A percentile compares a stretch with the other conserved stretches of the same genome.
phyloP scores from a whole-genome alignment of 2,113 vertebrate species.

The Progne subis region DNA sequence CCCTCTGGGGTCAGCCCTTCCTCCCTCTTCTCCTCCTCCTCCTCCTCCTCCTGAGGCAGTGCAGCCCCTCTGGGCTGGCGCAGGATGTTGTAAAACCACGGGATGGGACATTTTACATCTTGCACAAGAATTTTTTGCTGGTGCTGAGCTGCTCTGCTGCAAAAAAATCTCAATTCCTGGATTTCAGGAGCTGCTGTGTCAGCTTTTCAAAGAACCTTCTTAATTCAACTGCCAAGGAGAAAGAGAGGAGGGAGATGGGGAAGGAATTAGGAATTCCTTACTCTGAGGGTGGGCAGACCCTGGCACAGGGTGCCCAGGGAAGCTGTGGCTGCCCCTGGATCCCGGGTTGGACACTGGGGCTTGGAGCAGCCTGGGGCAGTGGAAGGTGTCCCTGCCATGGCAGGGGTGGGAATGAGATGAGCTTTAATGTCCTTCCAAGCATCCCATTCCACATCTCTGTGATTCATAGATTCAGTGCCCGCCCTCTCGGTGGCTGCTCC shows the following conservation, averaged over 20 bases:
- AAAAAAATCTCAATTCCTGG: not conserved
- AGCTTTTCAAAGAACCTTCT: not conserved
- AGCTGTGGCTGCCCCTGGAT: not conserved
- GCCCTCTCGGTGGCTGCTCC: not conserved
- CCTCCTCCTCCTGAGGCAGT: not conserved
- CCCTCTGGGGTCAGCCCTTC: not conserved
- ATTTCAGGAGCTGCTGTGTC: not conserved
- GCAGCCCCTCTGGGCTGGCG: not conserved
- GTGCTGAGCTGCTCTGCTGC: not conserved
- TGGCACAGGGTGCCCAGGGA: not conserved
- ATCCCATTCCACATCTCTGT: not conserved
- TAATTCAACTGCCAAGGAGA: not conserved
- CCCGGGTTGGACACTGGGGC: not conserved
- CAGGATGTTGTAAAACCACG: not conserved
- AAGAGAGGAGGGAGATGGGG: not conserved
- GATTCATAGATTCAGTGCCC: not conserved
- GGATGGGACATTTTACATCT: not conserved
- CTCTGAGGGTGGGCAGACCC: accelerated
- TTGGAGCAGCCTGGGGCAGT: not conserved
- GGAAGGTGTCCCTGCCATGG: not conserved
- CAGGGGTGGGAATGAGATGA: not conserved
- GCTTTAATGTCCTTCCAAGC: not conserved
- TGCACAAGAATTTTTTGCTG: not conserved
- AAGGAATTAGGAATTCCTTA: not conserved
- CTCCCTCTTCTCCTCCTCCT: not conserved